A percentile compares a stretch with the other conserved stretches of the same genome.
phyloP scores from a whole-genome alignment of 2,113 vertebrate genomes.

The Poeciliopsis occidentalis region DNA sequence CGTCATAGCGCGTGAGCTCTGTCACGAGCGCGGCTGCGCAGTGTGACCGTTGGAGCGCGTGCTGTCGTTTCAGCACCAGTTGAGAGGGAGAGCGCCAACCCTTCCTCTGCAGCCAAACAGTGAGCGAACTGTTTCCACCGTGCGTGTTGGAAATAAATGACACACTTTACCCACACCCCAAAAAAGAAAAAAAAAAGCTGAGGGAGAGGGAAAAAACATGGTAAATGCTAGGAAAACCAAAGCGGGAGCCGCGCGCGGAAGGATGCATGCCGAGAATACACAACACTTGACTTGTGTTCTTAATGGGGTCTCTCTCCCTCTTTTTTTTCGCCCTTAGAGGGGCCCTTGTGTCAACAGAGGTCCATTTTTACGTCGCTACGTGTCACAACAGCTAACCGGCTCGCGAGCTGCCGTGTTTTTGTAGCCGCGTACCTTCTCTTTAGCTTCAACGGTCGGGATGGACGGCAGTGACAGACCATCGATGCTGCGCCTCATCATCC shows the following conservation, averaged over 20 bases:
- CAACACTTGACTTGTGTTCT: not conserved
- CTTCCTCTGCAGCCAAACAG: conserved; percentile 49
- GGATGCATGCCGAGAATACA: not conserved
- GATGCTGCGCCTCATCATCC: conserved; percentile 53
- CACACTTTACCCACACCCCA: conserved; percentile 32
- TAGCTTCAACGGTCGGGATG: conserved; percentile 75
- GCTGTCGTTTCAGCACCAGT: conserved; percentile 75
- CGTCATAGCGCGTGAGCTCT: no score
- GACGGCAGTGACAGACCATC: conserved; percentile 57
- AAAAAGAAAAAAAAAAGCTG: conserved; percentile 3
- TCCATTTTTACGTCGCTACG: conserved; percentile 1
- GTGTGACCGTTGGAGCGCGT: not conserved
- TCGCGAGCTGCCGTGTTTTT: not conserved
- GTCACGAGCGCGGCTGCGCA: not conserved
- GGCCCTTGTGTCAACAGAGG: conserved; percentile 37
- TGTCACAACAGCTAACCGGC: conserved; percentile 2
- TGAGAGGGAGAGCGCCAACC: conserved; percentile 71
- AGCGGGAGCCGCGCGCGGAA: not conserved
- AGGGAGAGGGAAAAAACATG: not conserved
- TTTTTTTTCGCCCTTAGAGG: not conserved
- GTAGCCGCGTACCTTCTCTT: conserved; percentile 74
- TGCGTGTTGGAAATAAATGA: conserved; percentile 51
- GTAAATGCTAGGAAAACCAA: not conserved
- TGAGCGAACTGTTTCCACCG: conserved; percentile 63
- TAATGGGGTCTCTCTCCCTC: not conserved